Percentiles rank a stretch among this genome's conserved stretches.
Evolutionary conservation across 1,140 invertebrate genomes (phyloP).

Genomic region (Aphis craccivora): DNA sequence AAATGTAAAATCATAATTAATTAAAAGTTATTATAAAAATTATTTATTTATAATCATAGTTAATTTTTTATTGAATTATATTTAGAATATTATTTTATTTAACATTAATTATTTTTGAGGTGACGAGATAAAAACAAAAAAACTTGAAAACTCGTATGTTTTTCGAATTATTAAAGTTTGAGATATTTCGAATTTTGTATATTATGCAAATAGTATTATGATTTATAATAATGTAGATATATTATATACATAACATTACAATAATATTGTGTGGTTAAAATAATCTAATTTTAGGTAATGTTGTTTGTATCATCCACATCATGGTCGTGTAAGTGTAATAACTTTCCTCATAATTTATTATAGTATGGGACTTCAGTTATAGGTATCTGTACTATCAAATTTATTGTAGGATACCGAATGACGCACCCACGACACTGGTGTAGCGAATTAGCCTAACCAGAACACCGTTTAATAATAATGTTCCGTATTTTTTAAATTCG

Average conservation of each 20-base stretch:
- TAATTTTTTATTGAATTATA: too few species aligned
- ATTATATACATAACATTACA: neutral
- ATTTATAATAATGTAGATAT: too few species aligned
- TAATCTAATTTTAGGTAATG: neutral
- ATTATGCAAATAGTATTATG: too few species aligned
- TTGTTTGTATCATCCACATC: neutral
- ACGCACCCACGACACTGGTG: neutral
- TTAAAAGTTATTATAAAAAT: neutral
- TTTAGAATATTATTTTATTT: too few species aligned
- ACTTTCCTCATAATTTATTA: neutral
- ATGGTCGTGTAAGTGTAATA: neutral
- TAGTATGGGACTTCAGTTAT: neutral
- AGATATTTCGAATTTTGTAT: too few species aligned
- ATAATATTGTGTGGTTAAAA: neutral
- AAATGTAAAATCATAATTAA: neutral
- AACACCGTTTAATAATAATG: neutral
- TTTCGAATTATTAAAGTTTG: neutral
- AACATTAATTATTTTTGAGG: too few species aligned
- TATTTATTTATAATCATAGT: too few species aligned
- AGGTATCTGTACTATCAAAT: neutral
- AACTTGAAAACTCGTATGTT: neutral
- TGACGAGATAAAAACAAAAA: too few species aligned
- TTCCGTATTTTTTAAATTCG: neutral
- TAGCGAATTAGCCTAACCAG: neutral
- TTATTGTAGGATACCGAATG: neutral